Evolutionary conservation across 2,113 vertebrate genomes (phyloP), one percentile per base, ranked within the genome.

Genomic region (Serinus canaria): DNA sequence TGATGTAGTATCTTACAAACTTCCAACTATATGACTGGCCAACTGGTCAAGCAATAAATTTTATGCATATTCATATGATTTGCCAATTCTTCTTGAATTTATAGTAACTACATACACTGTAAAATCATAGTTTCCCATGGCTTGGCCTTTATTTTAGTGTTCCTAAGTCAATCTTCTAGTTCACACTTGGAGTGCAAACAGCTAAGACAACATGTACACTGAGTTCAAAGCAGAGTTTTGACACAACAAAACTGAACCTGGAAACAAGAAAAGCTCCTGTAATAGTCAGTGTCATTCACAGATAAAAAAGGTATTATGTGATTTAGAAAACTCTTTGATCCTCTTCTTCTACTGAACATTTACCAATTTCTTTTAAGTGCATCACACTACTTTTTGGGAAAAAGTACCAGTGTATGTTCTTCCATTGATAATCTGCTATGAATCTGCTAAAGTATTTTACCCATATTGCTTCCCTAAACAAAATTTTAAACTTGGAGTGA

Each of bases 261-360:
- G 56, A 93, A 92, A 91, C 25, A 62, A 53, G 82, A 84, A 95
- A 94, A 95, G 77, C 77, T 83, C 84, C 89, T 89, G 70, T 96
- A 94, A 92, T 79, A 94, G 83, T 95, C 80, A 75, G 30, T 84
- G 87, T 87, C 95, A 93, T 69, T 83, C 85, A 83, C 59, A 95
- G 75, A 90, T 75, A 92, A 87, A 96, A 84, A 63, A 90, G 77
- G 19, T 83, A 89, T 85, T 95, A 94, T 13, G 28, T 0, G 23
- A 76, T 84, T 93, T 64, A 62, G 88, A 96, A 92, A 94, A 88
- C 64, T 93, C 92, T 93, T 94, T 97, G 94, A 96, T 97, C 85
- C 18, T 55, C 53, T 21, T 67, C 91, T 94, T 53, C 60, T 56
- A 80, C 24, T 49, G 75, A 96, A 94, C 75, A 56, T 63, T 90